Evolutionary conservation across 2,797 vertebrate genomes (phyloP).

Genomic region (Falco naumanni): DNA sequence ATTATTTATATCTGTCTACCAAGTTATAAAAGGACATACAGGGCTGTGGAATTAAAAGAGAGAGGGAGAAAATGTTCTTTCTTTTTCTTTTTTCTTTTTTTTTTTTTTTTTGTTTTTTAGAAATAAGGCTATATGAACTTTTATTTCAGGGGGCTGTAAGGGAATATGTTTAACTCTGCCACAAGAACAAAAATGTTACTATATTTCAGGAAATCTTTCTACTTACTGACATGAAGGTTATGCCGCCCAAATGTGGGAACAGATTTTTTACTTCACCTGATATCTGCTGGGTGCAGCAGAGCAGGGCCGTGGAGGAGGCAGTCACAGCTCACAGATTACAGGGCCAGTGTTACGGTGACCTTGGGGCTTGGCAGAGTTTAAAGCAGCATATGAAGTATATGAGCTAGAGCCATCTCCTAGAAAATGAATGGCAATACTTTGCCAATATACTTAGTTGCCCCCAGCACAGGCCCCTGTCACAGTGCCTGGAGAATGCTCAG

Average conservation of each 20-base stretch:
- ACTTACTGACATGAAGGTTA: background rate
- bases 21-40: background rate
- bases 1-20: background rate
- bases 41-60: background rate
- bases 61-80: background rate
- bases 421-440: background rate
- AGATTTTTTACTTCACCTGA: background rate
- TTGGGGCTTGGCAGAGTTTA: background rate
- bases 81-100: no score
- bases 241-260: background rate
- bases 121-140: background rate
- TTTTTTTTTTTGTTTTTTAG: background rate
- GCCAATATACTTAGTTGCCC: background rate
- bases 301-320: background rate
- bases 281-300: background rate
- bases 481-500: background rate
- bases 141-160: background rate
- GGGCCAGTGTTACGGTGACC: background rate
- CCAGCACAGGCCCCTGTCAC: background rate
- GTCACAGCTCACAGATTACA: background rate
- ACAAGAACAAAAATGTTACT: background rate
- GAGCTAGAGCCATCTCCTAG: background rate
- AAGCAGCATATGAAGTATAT: background rate
- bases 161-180: background rate
- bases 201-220: background rate